A percentile compares a stretch with the other conserved stretches of the same genome.
phyloP scores from a whole-genome alignment of 2,797 vertebrate species.

The Columba guinea region DNA sequence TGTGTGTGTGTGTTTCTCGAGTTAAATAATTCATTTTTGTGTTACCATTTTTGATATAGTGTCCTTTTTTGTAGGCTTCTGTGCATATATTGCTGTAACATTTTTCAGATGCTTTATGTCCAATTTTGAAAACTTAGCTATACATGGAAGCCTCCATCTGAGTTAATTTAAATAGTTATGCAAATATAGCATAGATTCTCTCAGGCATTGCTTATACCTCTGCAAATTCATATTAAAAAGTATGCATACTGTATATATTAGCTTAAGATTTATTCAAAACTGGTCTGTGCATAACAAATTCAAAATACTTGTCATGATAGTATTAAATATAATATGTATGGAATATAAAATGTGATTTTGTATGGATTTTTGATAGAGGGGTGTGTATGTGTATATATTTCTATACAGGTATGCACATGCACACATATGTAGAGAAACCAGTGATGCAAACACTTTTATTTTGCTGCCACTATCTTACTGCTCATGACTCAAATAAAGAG shows the following conservation, averaged over 20 bases:
- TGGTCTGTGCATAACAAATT: background rate
- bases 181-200: background rate
- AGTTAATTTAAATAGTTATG: conserved; percentile 23
- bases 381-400: background rate
- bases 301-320: background rate
- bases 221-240: background rate
- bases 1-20: background rate
- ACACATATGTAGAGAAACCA: background rate
- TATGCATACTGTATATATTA: background rate
- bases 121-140: conserved; percentile 20
- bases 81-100: background rate
- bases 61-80: background rate
- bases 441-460: background rate
- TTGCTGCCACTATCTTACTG: background rate
- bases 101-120: conserved; percentile 10
- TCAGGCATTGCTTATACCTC: background rate
- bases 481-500: background rate
- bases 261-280: background rate
- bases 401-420: background rate
- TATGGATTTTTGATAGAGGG: background rate
- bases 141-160: background rate
- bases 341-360: background rate
- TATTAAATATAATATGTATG: background rate
- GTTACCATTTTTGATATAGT: background rate
- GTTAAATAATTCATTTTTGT: background rate